phyloP scores from a whole-genome alignment of 2,797 vertebrate genomes.

The Squalus acanthias region DNA sequence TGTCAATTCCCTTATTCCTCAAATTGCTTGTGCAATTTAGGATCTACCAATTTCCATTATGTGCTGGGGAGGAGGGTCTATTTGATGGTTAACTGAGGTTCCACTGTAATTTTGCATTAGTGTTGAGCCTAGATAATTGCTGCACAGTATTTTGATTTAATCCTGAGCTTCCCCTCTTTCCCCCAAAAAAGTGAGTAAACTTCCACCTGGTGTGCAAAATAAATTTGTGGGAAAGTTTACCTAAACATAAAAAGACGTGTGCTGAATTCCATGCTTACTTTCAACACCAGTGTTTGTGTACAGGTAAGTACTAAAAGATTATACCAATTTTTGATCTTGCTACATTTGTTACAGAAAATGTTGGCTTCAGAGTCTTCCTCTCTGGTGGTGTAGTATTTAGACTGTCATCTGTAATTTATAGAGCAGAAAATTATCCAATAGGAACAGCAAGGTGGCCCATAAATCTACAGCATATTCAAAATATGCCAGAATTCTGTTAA shows the following conservation, averaged over 20 bases:
- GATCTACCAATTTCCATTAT: neutral
- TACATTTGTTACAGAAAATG: neutral
- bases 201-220: neutral
- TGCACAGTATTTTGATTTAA: neutral
- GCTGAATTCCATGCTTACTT: conserved; percentile 23
- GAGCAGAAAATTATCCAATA: conserved; percentile 23
- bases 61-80: neutral
- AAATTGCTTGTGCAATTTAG: neutral
- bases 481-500: conserved; percentile 13
- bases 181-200: neutral
- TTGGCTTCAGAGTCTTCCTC: neutral
- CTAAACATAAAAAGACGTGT: neutral
- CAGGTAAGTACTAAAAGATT: neutral
- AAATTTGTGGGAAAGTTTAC: neutral
- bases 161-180: neutral
- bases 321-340: conserved; percentile 23
- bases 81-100: neutral
- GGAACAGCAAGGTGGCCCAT: neutral
- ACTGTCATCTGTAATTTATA: conserved; percentile 33
- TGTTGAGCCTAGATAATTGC: neutral
- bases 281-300: neutral
- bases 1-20: neutral
- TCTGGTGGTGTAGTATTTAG: neutral
- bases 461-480: conserved; percentile 5
- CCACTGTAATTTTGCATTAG: neutral